These are phyloP conservation scores for Troglohyphantes excavatus DNA, from an alignment of 2,888 invertebrate genomes.

Conservation along the genomic window DNA sequence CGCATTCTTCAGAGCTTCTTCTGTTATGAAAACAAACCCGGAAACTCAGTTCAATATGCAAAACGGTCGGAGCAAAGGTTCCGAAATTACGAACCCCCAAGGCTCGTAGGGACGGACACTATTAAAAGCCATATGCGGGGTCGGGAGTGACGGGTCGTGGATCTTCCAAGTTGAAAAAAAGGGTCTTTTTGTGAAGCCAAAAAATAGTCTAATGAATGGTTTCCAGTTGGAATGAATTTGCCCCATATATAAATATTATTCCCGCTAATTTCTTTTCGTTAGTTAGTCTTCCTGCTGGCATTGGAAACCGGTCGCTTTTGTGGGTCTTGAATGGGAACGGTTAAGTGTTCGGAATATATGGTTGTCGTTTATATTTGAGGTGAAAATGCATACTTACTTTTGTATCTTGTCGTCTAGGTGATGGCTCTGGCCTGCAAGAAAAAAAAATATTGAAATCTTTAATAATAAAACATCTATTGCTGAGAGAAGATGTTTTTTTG, in stretches of 20 bases:
- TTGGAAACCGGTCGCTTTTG: neutral
- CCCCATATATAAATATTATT: neutral
- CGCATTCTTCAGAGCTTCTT: constrained; percentile 1
- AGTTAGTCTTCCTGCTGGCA: neutral
- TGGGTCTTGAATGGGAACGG: neutral
- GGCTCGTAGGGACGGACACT: neutral
- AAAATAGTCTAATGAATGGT: neutral
- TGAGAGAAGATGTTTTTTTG: no score
- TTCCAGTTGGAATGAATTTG: neutral
- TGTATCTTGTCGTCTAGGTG: constrained; percentile 14
- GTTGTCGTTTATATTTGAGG: neutral
- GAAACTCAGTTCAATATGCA: constrained; percentile 34
- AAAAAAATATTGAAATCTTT: neutral
- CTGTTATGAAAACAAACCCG: constrained; percentile 30
- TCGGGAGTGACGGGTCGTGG: neutral
- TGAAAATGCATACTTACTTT: constrained; percentile 21
- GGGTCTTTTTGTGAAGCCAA: neutral
- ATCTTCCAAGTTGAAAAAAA: neutral
- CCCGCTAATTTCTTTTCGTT: neutral
- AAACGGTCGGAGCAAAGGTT: constrained; percentile 47
- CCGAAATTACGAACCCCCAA: constrained; percentile 29
- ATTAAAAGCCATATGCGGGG: neutral
- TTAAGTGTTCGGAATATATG: neutral
- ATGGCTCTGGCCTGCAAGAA: constrained; percentile 17
- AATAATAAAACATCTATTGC: no score